Percentiles rank a stretch among this genome's conserved stretches.
phyloP scores from a whole-genome alignment of 1,140 invertebrate species.

The Teleogryllus occipitalis region DNA sequence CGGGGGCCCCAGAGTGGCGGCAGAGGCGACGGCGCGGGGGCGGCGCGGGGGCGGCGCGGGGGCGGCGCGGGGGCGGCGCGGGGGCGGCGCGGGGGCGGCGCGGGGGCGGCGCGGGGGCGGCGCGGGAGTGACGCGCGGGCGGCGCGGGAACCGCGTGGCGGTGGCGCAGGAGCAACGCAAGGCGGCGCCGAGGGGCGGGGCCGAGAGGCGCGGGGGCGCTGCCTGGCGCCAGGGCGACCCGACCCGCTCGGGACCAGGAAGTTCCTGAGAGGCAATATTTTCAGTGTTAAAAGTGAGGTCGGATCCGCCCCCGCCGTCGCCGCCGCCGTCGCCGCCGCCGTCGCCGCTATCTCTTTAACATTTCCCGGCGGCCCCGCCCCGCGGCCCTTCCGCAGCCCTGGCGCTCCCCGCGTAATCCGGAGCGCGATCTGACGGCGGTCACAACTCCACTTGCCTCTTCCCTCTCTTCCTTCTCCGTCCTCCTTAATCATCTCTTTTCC shows the following conservation, averaged over 20 bases:
- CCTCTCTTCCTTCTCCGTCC: not conserved
- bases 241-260: constrained; percentile 4
- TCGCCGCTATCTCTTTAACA: constrained; percentile 10
- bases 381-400: not conserved
- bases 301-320: not conserved
- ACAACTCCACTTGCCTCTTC: not conserved
- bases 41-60: no score
- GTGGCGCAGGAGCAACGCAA: not conserved
- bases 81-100: no score
- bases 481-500: no score
- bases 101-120: no score
- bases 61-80: no score
- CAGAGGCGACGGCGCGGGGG: no score
- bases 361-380: not conserved
- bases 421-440: not conserved
- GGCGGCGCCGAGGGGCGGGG: not conserved
- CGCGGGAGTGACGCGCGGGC: no score
- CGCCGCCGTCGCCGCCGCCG: constrained; percentile 5
- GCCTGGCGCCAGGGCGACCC: not conserved
- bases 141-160: no score
- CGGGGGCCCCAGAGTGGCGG: no score
- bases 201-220: not conserved
- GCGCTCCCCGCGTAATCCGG: not conserved
- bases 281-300: constrained; percentile 19
- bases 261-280: constrained; percentile 19